Percentiles rank a stretch among this genome's conserved stretches.
Conservation (phyloP, 2,797 vertebrate genomes). For the Clarias fuscus region DNA sequence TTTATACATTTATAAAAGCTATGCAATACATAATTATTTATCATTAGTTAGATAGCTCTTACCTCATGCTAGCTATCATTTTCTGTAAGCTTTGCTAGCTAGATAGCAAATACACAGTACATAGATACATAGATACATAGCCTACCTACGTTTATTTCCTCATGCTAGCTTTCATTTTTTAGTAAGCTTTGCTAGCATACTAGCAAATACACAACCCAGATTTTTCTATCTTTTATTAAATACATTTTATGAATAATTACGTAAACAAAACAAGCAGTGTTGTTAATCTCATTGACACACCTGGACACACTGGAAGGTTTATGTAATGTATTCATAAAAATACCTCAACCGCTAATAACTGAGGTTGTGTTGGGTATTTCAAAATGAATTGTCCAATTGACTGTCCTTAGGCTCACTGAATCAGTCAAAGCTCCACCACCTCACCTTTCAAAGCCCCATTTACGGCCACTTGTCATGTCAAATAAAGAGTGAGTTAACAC, state of each 20-base stretch:
- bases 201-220: neutral
- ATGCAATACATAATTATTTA: too few species aligned
- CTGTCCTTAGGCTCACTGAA: constrained; percentile 16
- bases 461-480: constrained; percentile 42
- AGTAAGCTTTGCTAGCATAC: neutral
- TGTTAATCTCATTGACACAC: neutral
- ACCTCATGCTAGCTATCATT: too few species aligned
- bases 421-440: constrained; percentile 32
- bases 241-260: too few species aligned
- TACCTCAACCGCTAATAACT: neutral
- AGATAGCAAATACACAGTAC: too few species aligned
- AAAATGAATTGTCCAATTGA: too few species aligned
- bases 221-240: neutral
- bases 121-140: too few species aligned
- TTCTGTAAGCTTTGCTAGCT: too few species aligned
- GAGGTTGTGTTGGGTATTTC: neutral
- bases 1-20: too few species aligned
- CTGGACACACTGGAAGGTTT: neutral
- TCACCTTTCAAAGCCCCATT: constrained; percentile 31
- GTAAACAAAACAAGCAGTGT: neutral
- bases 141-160: neutral
- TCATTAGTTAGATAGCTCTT: too few species aligned
- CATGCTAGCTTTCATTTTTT: neutral
- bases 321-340: neutral
- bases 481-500: constrained; percentile 51